Conservation (phyloP, 2,797 vertebrate species). For the Arrhamphus sclerolepis region DNA sequence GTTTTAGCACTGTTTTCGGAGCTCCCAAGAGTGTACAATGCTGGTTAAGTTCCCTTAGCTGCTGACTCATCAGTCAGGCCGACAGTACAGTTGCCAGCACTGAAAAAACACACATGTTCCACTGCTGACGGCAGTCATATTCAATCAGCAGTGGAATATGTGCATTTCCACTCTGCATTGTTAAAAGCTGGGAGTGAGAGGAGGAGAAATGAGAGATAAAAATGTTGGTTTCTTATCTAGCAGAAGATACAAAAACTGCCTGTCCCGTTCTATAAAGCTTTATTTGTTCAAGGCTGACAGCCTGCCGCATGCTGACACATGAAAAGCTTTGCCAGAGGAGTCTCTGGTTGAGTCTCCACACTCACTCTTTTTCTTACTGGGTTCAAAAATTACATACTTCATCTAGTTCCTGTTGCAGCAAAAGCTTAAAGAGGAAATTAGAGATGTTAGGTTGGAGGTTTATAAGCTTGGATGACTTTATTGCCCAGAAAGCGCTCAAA, state of each 20-base stretch:
- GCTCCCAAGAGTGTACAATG: conserved; percentile 34
- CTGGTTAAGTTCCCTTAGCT: conserved; percentile 11
- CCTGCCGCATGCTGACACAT: too few relatives aligned
- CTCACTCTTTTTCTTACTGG: too few relatives aligned
- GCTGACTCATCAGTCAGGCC: conserved; percentile 43
- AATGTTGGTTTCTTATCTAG: conserved; percentile 2
- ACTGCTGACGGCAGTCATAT: conserved; percentile 18
- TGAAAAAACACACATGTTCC: conserved; percentile 26
- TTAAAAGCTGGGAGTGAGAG: too few relatives aligned
- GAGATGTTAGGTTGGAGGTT: too few relatives aligned
- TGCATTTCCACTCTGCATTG: conserved; percentile 7
- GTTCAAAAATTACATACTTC: too few relatives aligned
- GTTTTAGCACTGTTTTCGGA: conserved; percentile 41
- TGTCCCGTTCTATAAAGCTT: conserved; percentile 3
- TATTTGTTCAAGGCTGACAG: background rate
- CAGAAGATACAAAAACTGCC: background rate
- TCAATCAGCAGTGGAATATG: conserved; percentile 6
- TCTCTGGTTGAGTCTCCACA: background rate
- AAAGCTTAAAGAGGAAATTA: too few relatives aligned
- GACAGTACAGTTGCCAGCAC: conserved; percentile 19
- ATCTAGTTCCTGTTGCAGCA: too few relatives aligned
- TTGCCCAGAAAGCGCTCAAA: background rate
- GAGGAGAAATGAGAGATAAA: conserved; percentile 1
- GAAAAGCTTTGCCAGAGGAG: background rate
- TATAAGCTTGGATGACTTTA: too few relatives aligned